Conservation (phyloP, 1,140 invertebrate genomes). For the Eupristina koningsbergeri region DNA sequence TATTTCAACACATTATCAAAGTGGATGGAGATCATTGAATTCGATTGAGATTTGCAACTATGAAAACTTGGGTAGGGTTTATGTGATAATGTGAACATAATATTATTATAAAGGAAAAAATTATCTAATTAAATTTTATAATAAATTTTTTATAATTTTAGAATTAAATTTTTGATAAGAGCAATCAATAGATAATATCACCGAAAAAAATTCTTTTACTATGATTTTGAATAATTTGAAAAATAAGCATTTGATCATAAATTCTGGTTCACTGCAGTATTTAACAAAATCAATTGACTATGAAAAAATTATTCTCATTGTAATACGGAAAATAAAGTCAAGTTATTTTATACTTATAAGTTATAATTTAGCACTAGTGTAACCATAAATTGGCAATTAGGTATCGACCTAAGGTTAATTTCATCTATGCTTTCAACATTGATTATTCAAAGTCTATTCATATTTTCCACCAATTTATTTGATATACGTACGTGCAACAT, state of each 20-base stretch:
- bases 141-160: background rate
- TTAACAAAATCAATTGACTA: background rate
- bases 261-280: background rate
- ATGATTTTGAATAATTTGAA: no score
- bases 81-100: background rate
- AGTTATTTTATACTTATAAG: no score
- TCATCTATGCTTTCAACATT: slow-evolving; percentile 61
- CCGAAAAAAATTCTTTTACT: no score
- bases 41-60: background rate
- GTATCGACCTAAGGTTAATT: slow-evolving; percentile 69
- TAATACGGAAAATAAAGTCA: slow-evolving; percentile 15
- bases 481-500: slow-evolving; percentile 54
- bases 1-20: background rate
- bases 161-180: no score
- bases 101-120: background rate
- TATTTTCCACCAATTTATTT: slow-evolving; percentile 68
- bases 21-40: background rate
- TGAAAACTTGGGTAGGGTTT: background rate
- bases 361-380: slow-evolving; percentile 65
- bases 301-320: background rate
- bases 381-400: slow-evolving; percentile 72
- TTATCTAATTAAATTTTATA: background rate
- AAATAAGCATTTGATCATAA: no score
- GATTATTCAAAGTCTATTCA: slow-evolving; percentile 69
- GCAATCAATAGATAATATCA: no score